Evolutionary conservation across 37 sponge, comb jelly and placozoan genomes (phyloP), one percentile per base, ranked within the genome.

Genomic region (Amphimedon queenslandica): DNA sequence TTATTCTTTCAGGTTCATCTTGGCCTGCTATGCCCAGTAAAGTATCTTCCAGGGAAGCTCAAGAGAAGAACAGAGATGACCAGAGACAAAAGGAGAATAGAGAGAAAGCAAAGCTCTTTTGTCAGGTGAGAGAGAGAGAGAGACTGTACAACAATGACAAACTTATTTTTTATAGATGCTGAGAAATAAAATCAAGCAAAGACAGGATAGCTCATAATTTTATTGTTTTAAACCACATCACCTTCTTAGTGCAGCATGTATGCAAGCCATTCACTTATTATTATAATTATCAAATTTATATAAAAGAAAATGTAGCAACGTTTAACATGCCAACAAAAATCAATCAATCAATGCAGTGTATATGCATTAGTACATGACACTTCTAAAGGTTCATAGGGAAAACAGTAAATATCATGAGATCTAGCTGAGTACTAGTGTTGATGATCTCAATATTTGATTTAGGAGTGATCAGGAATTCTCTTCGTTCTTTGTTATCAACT

Each of bases 391-490:
- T 53, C 63, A 84, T 84, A 8, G 88, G 93, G 37, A 82, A 81
- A 29, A 93, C 86, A 32, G 83, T 75, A 66, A 93, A 89, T 1
- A 93, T 47, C 0, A 86, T 75, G 3, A 93, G 70, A 16, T 84
- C 73, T 28, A 10, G n/a, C 11, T n/a, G 35, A 1, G 39, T 1
- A 4, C 67, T 61, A n/a, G 74, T 75, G 64, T 93, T 93, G 42
- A 34, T 63, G 3, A 93, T 21, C 18, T 67, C 25, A 60, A 78
- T 28, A 6, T 30, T 27, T 18, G 57, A 37, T 30, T 71, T 74
- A 8, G 94, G 94, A 25, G 78, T 76, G 10, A 90, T 83, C n/a
- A 93, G 70, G 55, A 93, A 93, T 64, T 93, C 94, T 57, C 76
- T 68, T 29, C 38, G 35, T 0, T 43, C 32, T 11, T 72, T 27